Evolutionary conservation across 2,797 vertebrate genomes (phyloP).

Genomic region (Semotilus atromaculatus): DNA sequence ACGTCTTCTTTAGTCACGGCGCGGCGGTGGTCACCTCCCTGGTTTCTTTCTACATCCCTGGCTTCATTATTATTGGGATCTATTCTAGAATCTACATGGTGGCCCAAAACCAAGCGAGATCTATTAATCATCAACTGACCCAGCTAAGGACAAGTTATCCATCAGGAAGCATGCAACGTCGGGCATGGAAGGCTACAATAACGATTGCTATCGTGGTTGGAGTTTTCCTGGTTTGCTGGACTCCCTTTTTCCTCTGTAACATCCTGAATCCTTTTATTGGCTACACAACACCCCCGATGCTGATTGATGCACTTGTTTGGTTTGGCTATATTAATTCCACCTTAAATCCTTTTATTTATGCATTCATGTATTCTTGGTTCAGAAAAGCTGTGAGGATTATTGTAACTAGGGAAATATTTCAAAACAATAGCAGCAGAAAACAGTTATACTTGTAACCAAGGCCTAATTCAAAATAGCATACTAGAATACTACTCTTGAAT

Average conservation of each 20-base stretch:
- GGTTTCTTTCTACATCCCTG: conserved; percentile 58
- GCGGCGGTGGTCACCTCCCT: conserved; percentile 40
- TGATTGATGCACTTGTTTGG: conserved; percentile 55
- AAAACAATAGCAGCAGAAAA: conserved; percentile 51
- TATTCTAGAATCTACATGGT: conserved; percentile 58
- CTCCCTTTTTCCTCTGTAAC: conserved; percentile 55
- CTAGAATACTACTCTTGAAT: too few relatives aligned
- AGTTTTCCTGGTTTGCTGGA: conserved; percentile 60
- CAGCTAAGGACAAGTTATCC: conserved; percentile 42
- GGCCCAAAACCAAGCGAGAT: conserved; percentile 52
- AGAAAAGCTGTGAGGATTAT: conserved; percentile 52
- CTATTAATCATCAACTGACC: conserved; percentile 41
- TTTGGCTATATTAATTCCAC: conserved; percentile 57
- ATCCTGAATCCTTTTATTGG: conserved; percentile 52
- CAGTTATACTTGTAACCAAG: conserved; percentile 33
- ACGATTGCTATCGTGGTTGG: conserved; percentile 57
- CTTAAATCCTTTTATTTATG: conserved; percentile 58
- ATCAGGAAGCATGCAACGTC: background rate
- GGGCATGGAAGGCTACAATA: conserved; percentile 53
- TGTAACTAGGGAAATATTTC: conserved; percentile 48
- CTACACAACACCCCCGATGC: conserved; percentile 26
- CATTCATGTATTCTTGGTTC: conserved; percentile 56
- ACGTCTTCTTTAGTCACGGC: conserved; percentile 49
- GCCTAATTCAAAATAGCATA: background rate
- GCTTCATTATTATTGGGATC: conserved; percentile 55